A percentile compares a stretch with the other conserved stretches of the same genome.
Conservation (phyloP, 2,888 invertebrate species). For the Melangyna quadrimaculata region DNA sequence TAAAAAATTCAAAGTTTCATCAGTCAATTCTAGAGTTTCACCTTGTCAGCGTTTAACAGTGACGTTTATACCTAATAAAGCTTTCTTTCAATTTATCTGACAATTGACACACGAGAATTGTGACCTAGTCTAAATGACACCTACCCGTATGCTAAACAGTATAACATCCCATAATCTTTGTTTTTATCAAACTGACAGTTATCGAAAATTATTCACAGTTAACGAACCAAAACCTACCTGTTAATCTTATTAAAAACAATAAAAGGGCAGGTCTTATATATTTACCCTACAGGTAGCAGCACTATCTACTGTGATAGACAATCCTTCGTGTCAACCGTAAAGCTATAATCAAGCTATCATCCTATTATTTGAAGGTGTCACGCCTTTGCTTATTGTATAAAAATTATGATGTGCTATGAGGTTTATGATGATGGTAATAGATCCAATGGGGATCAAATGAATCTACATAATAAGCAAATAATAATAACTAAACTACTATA, state of each 20-base stretch:
- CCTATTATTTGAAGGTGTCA: conserved; percentile 12
- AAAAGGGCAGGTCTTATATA: neutral
- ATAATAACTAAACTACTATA: conserved; percentile 13
- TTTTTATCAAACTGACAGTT: neutral
- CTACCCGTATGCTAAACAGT: neutral
- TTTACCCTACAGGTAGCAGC: neutral
- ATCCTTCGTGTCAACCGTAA: conserved; percentile 1
- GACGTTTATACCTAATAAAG: too few species aligned
- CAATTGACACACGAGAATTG: neutral
- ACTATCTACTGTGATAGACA: neutral
- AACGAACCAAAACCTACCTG: neutral
- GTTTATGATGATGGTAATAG: neutral
- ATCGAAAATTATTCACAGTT: conserved; percentile 7
- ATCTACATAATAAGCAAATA: conserved; percentile 1
- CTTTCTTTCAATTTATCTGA: too few species aligned
- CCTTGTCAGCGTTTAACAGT: too few species aligned
- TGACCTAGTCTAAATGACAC: neutral
- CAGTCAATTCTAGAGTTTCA: too few species aligned
- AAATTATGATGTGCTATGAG: neutral
- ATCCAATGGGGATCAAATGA: neutral
- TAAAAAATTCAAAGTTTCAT: too few species aligned
- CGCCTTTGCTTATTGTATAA: conserved; percentile 17
- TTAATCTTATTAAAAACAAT: neutral
- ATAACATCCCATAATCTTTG: neutral
- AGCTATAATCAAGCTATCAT: neutral